Evolutionary conservation across 2,888 invertebrate species (phyloP).

Genomic region (Spilarctia lutea): DNA sequence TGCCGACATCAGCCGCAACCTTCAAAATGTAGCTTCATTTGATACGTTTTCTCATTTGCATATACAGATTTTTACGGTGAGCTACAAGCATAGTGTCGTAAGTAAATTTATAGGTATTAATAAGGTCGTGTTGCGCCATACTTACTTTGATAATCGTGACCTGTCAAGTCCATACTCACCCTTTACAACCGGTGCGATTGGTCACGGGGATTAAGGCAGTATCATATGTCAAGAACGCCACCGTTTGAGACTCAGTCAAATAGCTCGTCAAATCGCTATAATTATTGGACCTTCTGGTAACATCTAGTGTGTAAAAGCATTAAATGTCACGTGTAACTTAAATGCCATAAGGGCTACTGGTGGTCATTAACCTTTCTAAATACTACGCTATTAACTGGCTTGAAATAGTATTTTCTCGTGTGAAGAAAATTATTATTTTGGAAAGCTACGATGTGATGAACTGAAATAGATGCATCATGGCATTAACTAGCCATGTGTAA

Average conservation of each 20-base stretch:
- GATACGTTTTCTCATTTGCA: constrained; percentile 48
- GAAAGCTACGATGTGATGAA: not conserved
- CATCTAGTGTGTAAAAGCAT: constrained; percentile 24
- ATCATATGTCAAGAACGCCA: constrained; percentile 51
- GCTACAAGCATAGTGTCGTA: constrained; percentile 47
- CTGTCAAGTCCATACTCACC: constrained; percentile 51
- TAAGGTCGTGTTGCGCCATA: constrained; percentile 58
- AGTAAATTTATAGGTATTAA: constrained; percentile 53
- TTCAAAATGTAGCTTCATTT: constrained; percentile 40
- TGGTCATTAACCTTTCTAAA: constrained; percentile 1
- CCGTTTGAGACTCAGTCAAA: constrained; percentile 45
- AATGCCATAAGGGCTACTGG: constrained; percentile 29
- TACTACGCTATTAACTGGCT: not conserved
- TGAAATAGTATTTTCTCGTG: not conserved
- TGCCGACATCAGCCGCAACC: constrained; percentile 32
- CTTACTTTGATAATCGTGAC: constrained; percentile 55
- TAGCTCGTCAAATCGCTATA: constrained; percentile 31
- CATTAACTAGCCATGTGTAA: not conserved
- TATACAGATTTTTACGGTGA: constrained; percentile 33
- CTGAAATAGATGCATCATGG: not conserved
- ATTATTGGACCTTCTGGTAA: constrained; percentile 24
- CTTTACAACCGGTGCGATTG: constrained; percentile 63
- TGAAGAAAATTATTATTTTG: not conserved
- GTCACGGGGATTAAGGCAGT: constrained; percentile 61
- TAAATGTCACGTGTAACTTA: constrained; percentile 36